Percentiles rank a stretch among this genome's conserved stretches.
Conservation (phyloP, 1,140 invertebrate species). For the Drosophila athabasca region DNA sequence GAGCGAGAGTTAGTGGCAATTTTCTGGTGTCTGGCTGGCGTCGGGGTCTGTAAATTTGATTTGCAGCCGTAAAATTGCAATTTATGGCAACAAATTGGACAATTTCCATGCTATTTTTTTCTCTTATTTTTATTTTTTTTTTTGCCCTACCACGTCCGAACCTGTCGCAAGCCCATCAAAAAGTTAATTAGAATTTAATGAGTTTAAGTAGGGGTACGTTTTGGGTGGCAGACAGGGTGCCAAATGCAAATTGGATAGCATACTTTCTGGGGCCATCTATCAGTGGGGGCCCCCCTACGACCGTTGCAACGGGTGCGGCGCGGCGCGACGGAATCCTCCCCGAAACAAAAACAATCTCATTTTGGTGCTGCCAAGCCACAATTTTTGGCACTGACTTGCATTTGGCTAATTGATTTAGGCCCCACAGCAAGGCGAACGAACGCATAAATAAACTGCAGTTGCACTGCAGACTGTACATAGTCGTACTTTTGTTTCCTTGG, state of each 20-base stretch:
- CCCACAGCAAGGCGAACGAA: conserved; percentile 33
- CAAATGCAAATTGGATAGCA: conserved; percentile 62
- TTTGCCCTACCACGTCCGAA: conserved; percentile 1
- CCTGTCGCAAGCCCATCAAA: conserved; percentile 49
- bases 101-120: conserved; percentile 34
- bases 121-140: neutral
- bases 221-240: neutral
- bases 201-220: conserved; percentile 28
- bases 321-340: neutral
- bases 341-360: conserved; percentile 45
- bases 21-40: conserved; percentile 57
- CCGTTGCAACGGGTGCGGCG: neutral
- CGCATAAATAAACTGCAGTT: conserved; percentile 45
- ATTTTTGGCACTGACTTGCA: conserved; percentile 72
- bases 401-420: conserved; percentile 77
- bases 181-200: conserved; percentile 76
- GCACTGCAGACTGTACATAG: conserved; percentile 2
- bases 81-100: conserved; percentile 76
- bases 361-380: conserved; percentile 56
- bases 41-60: conserved; percentile 65
- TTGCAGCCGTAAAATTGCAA: conserved; percentile 71
- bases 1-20: conserved; percentile 54
- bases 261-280: conserved; percentile 42
- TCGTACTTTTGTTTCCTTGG: conserved; percentile 30
- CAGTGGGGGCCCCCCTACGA: too few relatives aligned